Evolutionary conservation across 2,888 invertebrate species (phyloP).

Genomic region (Synergus laeviventris): DNA sequence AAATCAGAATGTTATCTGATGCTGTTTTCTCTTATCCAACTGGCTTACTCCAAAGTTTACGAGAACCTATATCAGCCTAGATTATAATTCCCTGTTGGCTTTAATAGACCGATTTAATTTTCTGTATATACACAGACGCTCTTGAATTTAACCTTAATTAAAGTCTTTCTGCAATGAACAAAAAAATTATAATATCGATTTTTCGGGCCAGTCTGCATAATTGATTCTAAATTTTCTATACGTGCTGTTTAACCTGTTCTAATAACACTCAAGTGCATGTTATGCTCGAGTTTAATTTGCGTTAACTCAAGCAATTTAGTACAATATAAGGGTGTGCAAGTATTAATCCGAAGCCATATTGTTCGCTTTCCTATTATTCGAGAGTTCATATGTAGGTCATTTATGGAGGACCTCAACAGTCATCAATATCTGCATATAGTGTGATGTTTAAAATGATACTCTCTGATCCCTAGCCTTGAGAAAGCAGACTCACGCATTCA

Average conservation of each 20-base stretch:
- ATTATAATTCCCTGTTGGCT: too few species aligned
- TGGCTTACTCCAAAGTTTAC: neutral
- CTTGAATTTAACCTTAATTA: too few species aligned
- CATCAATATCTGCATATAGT: neutral
- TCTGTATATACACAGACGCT: too few species aligned
- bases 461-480: conserved; percentile 38
- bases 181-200: too few species aligned
- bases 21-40: neutral
- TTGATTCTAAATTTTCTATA: neutral
- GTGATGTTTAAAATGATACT: neutral
- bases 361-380: conserved; percentile 25
- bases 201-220: too few species aligned
- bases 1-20: neutral
- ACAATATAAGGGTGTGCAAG: neutral
- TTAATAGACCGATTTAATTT: too few species aligned
- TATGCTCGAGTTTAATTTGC: neutral
- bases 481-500: conserved; percentile 36
- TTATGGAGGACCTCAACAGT: neutral
- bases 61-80: neutral
- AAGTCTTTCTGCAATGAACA: too few species aligned
- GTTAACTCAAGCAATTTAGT: neutral
- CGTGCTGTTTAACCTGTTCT: neutral
- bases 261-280: neutral
- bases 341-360: conserved; percentile 17
- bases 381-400: neutral